Evolutionary conservation across 2,888 invertebrate genomes (phyloP), one percentile per base, ranked within the genome.

Genomic region (Cerastoderma edule): DNA sequence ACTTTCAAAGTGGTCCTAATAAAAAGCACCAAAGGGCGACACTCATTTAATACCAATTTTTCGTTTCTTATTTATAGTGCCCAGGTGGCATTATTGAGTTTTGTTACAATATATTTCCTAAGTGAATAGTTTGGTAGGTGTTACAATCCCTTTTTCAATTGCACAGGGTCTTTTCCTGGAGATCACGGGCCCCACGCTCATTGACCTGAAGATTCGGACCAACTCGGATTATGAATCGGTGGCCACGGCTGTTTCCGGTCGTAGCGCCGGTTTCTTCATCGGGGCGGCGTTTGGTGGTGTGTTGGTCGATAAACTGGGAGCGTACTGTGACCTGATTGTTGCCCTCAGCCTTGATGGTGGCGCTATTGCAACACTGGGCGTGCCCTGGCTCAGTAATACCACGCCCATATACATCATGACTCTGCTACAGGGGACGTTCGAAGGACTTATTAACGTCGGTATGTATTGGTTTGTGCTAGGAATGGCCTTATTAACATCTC

Each of bases 401-500:
- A 69, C 53, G 19, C 53, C 83, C 1, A 60, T 85, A 19, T 84
- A 78, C 67, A 66, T 78, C 28, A 56, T 85, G n/a, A 78, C 83
- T 39, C 56, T 79, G n/a, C 63, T 77, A n/a, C 78, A 75, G n/a
- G 87, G 87, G 16, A 71, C 82, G 10, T 82, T 79, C 63, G 85
- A 87, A 56, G 87, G 86, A 10, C 54, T 86, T 24, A 85, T 87
- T 35, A 85, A 86, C 64, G 83, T 85, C 32, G 83, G 87, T 87
- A 65, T 66, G 65, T 32, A 16, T 30, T n/a, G n/a, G n/a, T n/a
- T n/a, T n/a, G n/a, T n/a, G n/a, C n/a, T n/a, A n/a, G n/a, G n/a
- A n/a, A n/a, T n/a, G n/a, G n/a, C n/a, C n/a, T n/a, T n/a, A n/a
- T n/a, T n/a, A n/a, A n/a, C n/a, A n/a, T n/a, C n/a, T n/a, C n/a